Evolutionary conservation across 2,888 invertebrate species (phyloP).

Genomic region (Pegoplata infirma): DNA sequence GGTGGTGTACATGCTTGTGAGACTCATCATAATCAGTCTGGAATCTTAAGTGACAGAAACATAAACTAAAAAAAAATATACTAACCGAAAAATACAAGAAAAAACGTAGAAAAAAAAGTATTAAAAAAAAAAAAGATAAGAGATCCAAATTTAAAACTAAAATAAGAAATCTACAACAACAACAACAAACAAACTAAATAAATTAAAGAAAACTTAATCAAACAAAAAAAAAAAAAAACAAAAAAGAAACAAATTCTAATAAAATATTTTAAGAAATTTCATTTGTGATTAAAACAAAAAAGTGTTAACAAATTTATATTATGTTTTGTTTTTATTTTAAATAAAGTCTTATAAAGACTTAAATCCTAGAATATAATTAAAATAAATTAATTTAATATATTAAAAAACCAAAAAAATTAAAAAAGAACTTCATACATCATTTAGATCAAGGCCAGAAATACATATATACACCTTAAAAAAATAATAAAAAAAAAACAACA

Average conservation of each 20-base stretch:
- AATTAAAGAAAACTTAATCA: conserved; percentile 19
- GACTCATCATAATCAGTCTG: conserved; percentile 59
- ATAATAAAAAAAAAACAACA: too few species aligned
- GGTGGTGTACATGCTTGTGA: conserved; percentile 38
- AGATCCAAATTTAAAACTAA: conserved; percentile 45
- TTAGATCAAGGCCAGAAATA: conserved; percentile 51
- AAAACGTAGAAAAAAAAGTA: conserved; percentile 18
- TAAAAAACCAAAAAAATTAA: neutral
- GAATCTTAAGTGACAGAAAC: conserved; percentile 58
- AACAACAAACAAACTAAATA: conserved; percentile 14
- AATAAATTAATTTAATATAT: neutral
- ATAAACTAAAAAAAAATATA: conserved; percentile 37
- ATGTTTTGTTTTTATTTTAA: neutral
- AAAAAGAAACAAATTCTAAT: conserved; percentile 15
- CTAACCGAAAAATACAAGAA: conserved; percentile 20
- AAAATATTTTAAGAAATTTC: conserved; percentile 27
- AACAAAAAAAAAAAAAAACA: neutral
- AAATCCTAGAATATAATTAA: conserved; percentile 21
- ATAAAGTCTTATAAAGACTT: conserved; percentile 47
- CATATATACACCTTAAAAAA: too few species aligned
- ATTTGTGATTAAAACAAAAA: conserved; percentile 52
- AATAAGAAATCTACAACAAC: conserved; percentile 5
- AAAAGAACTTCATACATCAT: conserved; percentile 22
- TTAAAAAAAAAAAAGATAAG: conserved; percentile 44
- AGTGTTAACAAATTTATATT: conserved; percentile 50